These are phyloP conservation scores for Smithornis capensis DNA, from an alignment of 2,113 vertebrate species.

Conservation along the genomic window DNA sequence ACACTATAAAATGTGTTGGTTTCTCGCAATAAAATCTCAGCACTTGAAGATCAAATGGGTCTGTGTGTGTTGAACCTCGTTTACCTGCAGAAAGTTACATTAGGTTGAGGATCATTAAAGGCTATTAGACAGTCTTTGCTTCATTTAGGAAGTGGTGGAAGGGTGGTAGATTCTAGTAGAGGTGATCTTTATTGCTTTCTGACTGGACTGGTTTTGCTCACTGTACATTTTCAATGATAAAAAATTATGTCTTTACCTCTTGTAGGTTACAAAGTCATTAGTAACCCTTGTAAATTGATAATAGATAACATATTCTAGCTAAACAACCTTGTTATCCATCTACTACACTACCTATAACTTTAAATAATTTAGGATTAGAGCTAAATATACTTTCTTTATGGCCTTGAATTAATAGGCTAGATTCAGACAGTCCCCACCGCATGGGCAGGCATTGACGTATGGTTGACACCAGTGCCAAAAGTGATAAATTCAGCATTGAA, in stretches of 20 bases:
- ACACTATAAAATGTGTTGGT: no score
- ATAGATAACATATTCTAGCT: constrained; percentile 7
- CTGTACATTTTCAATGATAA: background rate
- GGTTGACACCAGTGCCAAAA: constrained; percentile 39
- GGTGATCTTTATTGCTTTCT: background rate
- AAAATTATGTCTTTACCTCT: background rate
- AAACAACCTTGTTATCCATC: background rate
- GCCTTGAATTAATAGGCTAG: constrained; percentile 18
- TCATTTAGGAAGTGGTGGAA: background rate
- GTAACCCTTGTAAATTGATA: constrained; percentile 1
- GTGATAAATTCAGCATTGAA: constrained; percentile 44
- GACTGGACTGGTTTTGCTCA: background rate
- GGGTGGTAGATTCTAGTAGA: background rate
- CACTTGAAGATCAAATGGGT: no score
- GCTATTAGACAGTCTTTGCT: background rate
- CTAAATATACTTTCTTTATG: constrained; percentile 34
- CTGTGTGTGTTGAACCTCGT: no score
- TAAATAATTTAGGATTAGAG: constrained; percentile 21
- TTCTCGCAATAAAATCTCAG: no score
- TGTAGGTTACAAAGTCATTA: background rate
- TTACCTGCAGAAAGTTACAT: background rate
- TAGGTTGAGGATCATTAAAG: background rate
- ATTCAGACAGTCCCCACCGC: background rate
- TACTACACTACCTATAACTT: background rate
- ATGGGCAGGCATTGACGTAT: constrained; percentile 25